These are phyloP conservation scores for Holcopasites calliopsidis DNA, from an alignment of 1,140 invertebrate species.

Conservation along the genomic window DNA sequence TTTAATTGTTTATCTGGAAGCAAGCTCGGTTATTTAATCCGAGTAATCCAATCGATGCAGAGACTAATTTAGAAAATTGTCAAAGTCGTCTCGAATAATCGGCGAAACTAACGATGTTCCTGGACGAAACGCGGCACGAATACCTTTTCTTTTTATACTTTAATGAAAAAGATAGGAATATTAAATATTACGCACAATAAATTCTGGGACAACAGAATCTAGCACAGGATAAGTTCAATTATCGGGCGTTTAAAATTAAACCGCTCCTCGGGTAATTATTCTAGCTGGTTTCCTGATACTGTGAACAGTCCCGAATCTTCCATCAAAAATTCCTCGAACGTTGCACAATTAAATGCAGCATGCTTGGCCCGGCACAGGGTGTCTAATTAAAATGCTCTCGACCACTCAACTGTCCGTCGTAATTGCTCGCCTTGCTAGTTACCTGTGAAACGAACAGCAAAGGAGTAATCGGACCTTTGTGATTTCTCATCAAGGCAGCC, in stretches of 20 bases:
- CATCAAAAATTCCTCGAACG: neutral
- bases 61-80: conserved; percentile 7
- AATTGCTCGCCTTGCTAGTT: neutral
- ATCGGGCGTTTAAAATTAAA: conserved; percentile 5
- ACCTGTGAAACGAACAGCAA: neutral
- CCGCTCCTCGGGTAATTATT: neutral
- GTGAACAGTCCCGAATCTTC: neutral
- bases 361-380: too few relatives aligned
- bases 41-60: conserved; percentile 1
- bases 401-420: conserved; percentile 12
- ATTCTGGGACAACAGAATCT: neutral
- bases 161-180: neutral
- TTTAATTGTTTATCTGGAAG: conserved; percentile 15
- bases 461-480: conserved; percentile 16
- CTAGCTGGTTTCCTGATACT: neutral
- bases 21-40: neutral
- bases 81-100: neutral
- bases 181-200: neutral
- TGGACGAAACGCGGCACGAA: too few relatives aligned
- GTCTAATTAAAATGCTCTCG: conserved; percentile 33
- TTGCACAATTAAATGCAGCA: conserved; percentile 4
- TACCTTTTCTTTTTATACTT: neutral
- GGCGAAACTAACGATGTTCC: neutral
- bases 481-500: neutral
- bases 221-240: neutral